Evolutionary conservation across 1,140 invertebrate genomes (phyloP).

Genomic region (Drosophila lini): DNA sequence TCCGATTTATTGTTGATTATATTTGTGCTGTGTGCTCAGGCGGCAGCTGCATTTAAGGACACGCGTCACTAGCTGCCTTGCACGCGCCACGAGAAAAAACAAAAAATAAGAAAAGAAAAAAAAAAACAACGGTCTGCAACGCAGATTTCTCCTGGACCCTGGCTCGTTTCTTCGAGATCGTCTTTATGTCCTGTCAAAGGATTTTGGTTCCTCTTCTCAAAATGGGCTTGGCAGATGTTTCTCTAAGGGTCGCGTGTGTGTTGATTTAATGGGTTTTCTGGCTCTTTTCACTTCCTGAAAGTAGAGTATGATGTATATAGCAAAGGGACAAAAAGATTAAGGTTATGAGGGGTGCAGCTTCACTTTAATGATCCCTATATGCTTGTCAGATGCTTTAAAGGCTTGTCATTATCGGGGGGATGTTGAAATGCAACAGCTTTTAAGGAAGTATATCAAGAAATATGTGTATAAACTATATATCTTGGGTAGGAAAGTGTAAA

Average conservation of each 20-base stretch:
- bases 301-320: neutral
- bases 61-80: constrained; percentile 60
- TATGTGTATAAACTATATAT: neutral
- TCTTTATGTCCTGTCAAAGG: constrained; percentile 10
- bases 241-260: constrained; percentile 59
- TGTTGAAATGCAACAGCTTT: neutral
- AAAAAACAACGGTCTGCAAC: constrained; percentile 13
- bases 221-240: constrained; percentile 57
- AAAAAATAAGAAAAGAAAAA: neutral
- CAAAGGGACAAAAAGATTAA: neutral
- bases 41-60: constrained; percentile 48
- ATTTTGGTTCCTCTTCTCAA: constrained; percentile 22
- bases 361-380: constrained; percentile 1
- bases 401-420: neutral
- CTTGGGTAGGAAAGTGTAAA: neutral
- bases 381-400: neutral
- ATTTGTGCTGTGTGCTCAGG: neutral
- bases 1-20: constrained; percentile 59
- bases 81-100: constrained; percentile 43
- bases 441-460: neutral
- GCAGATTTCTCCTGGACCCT: constrained; percentile 53
- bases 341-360: neutral
- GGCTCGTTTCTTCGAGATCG: neutral
- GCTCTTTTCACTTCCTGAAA: constrained; percentile 32
- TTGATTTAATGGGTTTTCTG: constrained; percentile 39